Evolutionary conservation across 2,888 invertebrate genomes (phyloP).

Genomic region (Odontothrips loti): DNA sequence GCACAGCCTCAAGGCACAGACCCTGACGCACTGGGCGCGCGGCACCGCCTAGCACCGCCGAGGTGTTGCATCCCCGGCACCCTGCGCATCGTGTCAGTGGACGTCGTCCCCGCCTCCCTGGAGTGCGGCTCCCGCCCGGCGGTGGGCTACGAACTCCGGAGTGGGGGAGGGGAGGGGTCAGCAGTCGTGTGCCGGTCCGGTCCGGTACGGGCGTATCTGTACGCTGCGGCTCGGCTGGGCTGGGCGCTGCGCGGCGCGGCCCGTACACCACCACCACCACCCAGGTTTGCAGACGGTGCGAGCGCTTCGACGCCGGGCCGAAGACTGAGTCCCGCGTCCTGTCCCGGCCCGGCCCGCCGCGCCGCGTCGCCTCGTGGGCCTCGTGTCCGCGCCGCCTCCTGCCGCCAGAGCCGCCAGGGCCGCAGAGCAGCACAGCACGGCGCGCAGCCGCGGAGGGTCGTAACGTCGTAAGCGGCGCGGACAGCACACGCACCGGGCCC

Average conservation of each 20-base stretch:
- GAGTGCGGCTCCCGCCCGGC: no score
- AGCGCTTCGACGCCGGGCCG: conserved; percentile 16
- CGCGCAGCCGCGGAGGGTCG: neutral
- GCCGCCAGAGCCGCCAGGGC: neutral
- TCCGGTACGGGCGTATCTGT: neutral
- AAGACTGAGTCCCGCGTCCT: neutral
- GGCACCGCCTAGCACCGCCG: no score
- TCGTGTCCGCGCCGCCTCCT: no score
- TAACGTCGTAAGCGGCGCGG: no score
- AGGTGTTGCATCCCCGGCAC: no score
- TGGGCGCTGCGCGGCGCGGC: neutral
- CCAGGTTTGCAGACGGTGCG: neutral
- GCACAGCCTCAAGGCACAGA: no score
- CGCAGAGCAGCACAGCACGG: neutral
- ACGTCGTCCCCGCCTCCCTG: no score
- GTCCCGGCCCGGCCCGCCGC: no score
- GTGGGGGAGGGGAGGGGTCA: neutral
- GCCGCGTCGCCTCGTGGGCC: no score
- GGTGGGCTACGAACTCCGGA: neutral
- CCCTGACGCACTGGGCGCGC: no score
- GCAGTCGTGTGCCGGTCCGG: neutral
- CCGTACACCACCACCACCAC: neutral
- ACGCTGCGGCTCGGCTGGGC: neutral
- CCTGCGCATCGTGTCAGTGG: no score
- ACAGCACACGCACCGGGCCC: no score